Conservation (phyloP, 1,140 invertebrate genomes). For the Galleria mellonella region DNA sequence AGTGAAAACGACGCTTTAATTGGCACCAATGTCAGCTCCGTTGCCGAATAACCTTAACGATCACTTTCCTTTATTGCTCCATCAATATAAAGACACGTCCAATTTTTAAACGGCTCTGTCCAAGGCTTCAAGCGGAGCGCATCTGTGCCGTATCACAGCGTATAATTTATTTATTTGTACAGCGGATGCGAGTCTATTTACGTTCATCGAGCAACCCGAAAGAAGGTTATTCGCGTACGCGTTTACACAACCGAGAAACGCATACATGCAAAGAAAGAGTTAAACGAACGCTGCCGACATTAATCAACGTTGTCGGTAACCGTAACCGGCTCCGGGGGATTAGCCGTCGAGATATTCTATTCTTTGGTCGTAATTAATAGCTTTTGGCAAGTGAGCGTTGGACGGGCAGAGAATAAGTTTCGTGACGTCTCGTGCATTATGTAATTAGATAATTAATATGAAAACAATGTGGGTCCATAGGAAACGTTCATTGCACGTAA, state of each 20-base stretch:
- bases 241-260: slow-evolving; percentile 37
- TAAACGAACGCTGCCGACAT: slow-evolving; percentile 53
- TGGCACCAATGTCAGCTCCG: slow-evolving; percentile 9
- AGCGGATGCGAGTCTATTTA: slow-evolving; percentile 44
- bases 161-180: slow-evolving; percentile 47
- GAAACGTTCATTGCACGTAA: slow-evolving; percentile 31
- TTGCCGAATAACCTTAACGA: slow-evolving; percentile 9
- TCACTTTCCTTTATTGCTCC: slow-evolving; percentile 24
- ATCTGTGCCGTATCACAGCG: slow-evolving; percentile 32
- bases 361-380: slow-evolving; percentile 68
- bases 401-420: slow-evolving; percentile 47
- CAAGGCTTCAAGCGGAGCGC: slow-evolving; percentile 24
- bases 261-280: slow-evolving; percentile 47
- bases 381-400: slow-evolving; percentile 68
- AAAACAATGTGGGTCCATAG: slow-evolving; percentile 36
- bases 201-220: slow-evolving; percentile 34
- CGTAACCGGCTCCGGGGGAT: slow-evolving; percentile 63
- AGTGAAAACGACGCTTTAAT: slow-evolving; percentile 22
- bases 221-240: slow-evolving; percentile 49
- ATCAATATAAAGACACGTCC: slow-evolving; percentile 11
- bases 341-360: slow-evolving; percentile 67
- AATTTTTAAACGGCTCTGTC: slow-evolving; percentile 12
- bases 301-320: slow-evolving; percentile 70
- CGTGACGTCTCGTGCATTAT: slow-evolving; percentile 49
- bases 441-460: slow-evolving; percentile 54